phyloP scores from a whole-genome alignment of 1,140 invertebrate species.

The Panagrolaimus sp. region DNA sequence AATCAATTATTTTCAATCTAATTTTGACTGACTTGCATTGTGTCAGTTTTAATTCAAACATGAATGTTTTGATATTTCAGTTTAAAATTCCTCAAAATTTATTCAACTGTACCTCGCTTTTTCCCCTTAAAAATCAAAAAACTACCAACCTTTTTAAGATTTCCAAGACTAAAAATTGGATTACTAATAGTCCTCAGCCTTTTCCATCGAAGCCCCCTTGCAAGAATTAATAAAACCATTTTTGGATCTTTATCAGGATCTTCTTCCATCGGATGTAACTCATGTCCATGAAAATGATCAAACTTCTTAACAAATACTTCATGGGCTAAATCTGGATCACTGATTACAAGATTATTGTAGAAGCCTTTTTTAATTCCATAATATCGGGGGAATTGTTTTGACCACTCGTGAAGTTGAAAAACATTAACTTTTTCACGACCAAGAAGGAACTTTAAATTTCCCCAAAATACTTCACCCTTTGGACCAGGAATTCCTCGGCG shows the following conservation, averaged over 20 bases:
- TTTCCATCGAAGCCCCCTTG: constrained; percentile 54
- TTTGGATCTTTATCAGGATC: no score
- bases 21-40: no score
- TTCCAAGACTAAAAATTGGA: constrained; percentile 60
- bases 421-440: not conserved
- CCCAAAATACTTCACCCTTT: not conserved
- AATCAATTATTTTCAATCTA: no score
- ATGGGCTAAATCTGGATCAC: constrained; percentile 56
- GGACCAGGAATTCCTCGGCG: not conserved
- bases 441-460: not conserved
- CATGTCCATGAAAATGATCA: constrained; percentile 56
- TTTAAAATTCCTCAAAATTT: no score
- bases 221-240: no score
- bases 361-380: constrained; percentile 21
- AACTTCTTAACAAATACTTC: constrained; percentile 60
- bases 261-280: no score
- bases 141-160: constrained; percentile 48
- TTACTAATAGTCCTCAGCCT: constrained; percentile 59
- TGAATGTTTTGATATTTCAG: no score
- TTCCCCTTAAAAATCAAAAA: no score
- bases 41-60: no score
- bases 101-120: no score
- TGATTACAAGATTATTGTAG: constrained; percentile 58
- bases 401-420: not conserved
- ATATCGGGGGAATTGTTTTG: not conserved